Evolutionary conservation across 2,888 invertebrate species (phyloP).

Genomic region (Meliscaeva auricollis): DNA sequence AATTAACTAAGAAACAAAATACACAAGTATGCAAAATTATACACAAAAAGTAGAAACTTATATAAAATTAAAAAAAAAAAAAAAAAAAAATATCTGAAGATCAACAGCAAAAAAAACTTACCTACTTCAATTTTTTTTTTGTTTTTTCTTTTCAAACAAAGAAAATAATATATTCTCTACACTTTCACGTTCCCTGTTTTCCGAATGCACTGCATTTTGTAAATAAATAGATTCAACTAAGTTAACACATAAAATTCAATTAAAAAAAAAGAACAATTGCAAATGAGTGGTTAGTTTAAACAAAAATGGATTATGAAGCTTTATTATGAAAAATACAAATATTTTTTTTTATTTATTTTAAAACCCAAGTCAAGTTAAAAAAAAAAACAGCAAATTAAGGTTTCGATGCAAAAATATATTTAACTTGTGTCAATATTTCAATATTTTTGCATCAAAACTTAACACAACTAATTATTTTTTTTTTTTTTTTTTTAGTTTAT

Average conservation of each 20-base stretch:
- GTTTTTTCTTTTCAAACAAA: conserved; percentile 13
- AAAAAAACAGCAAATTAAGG: background rate
- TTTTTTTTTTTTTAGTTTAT: background rate
- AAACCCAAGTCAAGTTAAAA: no score
- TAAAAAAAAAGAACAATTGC: conserved; percentile 16
- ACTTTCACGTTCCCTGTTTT: conserved; percentile 69
- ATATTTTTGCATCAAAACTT: conserved; percentile 35
- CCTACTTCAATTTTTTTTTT: conserved; percentile 32
- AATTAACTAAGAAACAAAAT: conserved; percentile 71
- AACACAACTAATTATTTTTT: background rate
- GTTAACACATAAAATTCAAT: conserved; percentile 22
- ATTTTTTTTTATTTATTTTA: conserved; percentile 14
- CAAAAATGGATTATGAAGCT: conserved; percentile 32
- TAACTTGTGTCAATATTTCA: conserved; percentile 16
- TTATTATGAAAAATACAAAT: conserved; percentile 11
- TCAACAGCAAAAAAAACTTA: conserved; percentile 27
- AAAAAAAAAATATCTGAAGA: conserved; percentile 44
- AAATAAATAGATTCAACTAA: conserved; percentile 66
- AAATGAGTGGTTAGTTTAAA: conserved; percentile 24
- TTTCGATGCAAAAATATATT: conserved; percentile 22
- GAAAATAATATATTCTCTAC: conserved; percentile 28
- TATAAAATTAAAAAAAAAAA: conserved; percentile 23
- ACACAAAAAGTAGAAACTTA: conserved; percentile 43
- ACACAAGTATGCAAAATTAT: conserved; percentile 78
- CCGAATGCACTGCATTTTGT: conserved; percentile 65